Evolutionary conservation across 2,888 invertebrate species (phyloP).

Genomic region (Sialis fuliginosa): DNA sequence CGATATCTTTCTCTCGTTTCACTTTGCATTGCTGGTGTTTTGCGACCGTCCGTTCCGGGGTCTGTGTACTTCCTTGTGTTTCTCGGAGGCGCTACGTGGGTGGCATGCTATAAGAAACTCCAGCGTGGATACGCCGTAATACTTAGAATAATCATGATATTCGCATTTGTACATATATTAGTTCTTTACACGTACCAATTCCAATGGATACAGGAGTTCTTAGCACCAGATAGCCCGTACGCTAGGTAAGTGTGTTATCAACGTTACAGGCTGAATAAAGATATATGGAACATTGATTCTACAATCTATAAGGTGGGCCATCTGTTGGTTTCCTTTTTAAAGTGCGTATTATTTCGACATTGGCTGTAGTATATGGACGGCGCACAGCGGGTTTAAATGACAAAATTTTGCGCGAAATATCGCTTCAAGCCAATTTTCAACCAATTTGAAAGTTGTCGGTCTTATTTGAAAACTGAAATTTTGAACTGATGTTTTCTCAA

Average conservation of each 20-base stretch:
- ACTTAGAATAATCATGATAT: constrained; percentile 49
- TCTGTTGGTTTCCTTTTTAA: too few species aligned
- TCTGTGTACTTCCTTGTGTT: constrained; percentile 78
- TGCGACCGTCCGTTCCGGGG: constrained; percentile 68
- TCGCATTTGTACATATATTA: constrained; percentile 57
- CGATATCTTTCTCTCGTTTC: constrained; percentile 45
- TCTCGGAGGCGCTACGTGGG: constrained; percentile 67
- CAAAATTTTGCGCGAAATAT: too few species aligned
- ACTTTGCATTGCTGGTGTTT: constrained; percentile 53
- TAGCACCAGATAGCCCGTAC: constrained; percentile 48
- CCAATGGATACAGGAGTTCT: constrained; percentile 54
- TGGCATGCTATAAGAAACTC: constrained; percentile 65
- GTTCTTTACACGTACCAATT: constrained; percentile 69
- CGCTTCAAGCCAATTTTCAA: too few species aligned
- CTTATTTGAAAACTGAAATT: too few species aligned
- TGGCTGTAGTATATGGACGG: too few species aligned
- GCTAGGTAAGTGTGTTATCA: constrained; percentile 41
- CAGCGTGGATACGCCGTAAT: constrained; percentile 60
- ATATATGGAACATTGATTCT: too few species aligned
- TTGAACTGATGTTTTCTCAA: too few species aligned
- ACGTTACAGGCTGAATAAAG: too few species aligned
- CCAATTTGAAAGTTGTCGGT: too few species aligned
- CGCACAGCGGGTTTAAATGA: too few species aligned
- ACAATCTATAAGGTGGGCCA: too few species aligned
- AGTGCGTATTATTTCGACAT: too few species aligned